Conservation (phyloP, 2,888 invertebrate genomes). For the Limnephilus marmoratus region DNA sequence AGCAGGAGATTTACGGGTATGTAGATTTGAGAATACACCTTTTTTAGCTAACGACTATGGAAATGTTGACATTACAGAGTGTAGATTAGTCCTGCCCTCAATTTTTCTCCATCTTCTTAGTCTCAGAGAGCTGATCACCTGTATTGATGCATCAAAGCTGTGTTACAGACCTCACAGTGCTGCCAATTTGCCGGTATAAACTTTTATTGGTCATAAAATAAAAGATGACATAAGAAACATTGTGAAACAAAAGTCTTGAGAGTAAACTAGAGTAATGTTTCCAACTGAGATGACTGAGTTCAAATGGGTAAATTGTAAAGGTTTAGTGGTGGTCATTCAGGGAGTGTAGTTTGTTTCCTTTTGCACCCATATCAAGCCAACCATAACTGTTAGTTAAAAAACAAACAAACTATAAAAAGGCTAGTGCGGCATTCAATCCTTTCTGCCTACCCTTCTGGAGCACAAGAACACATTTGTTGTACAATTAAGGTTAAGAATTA, state of each 20-base stretch:
- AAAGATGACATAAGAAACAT: background rate
- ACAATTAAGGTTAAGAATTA: conserved; percentile 25
- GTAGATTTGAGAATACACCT: background rate
- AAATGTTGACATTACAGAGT: background rate
- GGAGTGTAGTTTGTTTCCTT: background rate
- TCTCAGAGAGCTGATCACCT: background rate
- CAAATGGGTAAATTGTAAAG: background rate
- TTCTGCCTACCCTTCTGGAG: conserved; percentile 33
- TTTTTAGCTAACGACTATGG: background rate
- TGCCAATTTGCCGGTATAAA: background rate
- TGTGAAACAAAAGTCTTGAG: background rate
- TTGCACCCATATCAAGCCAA: background rate
- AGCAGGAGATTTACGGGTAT: background rate
- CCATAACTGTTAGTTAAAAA: background rate
- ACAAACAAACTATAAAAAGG: background rate
- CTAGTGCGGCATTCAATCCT: conserved; percentile 43
- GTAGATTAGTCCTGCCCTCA: background rate
- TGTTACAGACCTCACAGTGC: background rate
- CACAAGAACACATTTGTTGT: background rate
- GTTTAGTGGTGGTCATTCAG: background rate
- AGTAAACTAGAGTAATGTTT: background rate
- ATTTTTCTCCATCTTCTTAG: background rate
- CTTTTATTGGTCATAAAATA: background rate
- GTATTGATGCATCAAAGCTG: background rate
- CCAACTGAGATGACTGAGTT: background rate